Conservation (phyloP, 2,113 vertebrate species). For the Tylochromis polylepis region DNA sequence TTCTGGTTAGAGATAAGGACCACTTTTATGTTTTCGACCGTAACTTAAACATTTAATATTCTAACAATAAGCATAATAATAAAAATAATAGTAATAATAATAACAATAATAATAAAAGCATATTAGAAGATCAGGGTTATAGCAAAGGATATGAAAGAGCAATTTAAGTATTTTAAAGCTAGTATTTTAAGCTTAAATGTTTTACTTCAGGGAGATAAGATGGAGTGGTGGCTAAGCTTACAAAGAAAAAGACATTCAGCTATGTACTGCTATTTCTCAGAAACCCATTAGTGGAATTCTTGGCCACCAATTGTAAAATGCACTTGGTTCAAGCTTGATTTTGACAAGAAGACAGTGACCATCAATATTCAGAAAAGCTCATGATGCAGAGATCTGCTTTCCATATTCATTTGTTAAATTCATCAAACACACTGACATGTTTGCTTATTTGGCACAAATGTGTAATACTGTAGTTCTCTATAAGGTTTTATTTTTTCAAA, state of each 20-base stretch:
- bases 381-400: neutral
- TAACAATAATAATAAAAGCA: neutral
- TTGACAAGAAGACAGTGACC: neutral
- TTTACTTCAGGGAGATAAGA: neutral
- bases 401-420: conserved; percentile 11
- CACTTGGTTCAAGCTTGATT: conserved; percentile 5
- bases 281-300: conserved; percentile 3
- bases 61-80: neutral
- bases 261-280: neutral
- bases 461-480: neutral
- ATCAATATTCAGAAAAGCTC: neutral
- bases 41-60: neutral
- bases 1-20: neutral
- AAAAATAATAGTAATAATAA: neutral
- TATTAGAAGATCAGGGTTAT: neutral
- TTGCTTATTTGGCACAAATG: conserved; percentile 16
- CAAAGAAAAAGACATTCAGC: neutral
- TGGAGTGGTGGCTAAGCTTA: neutral
- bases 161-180: neutral
- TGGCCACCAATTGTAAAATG: neutral
- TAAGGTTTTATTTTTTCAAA: neutral
- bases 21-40: neutral
- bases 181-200: neutral
- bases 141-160: neutral
- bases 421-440: conserved; percentile 6